A percentile compares a stretch with the other conserved stretches of the same genome.
phyloP scores from a whole-genome alignment of 1,140 invertebrate species.

The Patella vulgata region DNA sequence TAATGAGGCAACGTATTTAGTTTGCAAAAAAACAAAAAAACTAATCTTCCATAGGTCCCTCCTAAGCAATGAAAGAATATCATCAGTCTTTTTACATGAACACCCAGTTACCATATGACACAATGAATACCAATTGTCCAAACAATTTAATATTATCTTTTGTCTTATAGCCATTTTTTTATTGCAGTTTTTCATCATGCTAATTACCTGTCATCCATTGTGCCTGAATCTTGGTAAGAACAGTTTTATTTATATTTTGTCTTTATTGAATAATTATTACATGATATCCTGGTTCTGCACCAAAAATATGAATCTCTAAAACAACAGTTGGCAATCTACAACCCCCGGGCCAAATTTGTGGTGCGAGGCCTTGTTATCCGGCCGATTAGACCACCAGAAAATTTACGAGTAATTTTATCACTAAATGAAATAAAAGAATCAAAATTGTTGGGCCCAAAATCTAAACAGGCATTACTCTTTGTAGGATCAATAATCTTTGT shows the following conservation, averaged over 20 bases:
- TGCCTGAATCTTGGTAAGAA: constrained; percentile 68
- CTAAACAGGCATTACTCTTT: too few relatives aligned
- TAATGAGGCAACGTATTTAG: too few relatives aligned
- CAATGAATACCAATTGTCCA: too few relatives aligned
- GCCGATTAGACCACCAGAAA: neutral
- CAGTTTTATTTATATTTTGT: neutral
- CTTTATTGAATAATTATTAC: neutral
- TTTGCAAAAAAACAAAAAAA: too few relatives aligned
- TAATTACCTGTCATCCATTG: constrained; percentile 62
- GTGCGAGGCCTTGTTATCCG: neutral
- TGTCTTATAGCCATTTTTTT: neutral
- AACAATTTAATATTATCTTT: neutral
- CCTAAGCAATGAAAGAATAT: too few relatives aligned
- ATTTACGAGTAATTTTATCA: neutral
- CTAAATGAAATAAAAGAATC: too few relatives aligned
- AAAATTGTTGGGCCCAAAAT: too few relatives aligned
- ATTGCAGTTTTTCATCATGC: constrained; percentile 66
- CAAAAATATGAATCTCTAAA: neutral
- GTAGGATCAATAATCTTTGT: too few relatives aligned
- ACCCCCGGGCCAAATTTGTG: neutral
- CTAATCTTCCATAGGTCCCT: too few relatives aligned
- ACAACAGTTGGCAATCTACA: neutral
- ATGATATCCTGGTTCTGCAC: neutral
- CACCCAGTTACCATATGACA: too few relatives aligned
- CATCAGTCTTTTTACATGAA: too few relatives aligned